Percentiles rank a stretch among this genome's conserved stretches.
Evolutionary conservation across 1,140 invertebrate genomes (phyloP).

Genomic region (Zaprionus capensis): DNA sequence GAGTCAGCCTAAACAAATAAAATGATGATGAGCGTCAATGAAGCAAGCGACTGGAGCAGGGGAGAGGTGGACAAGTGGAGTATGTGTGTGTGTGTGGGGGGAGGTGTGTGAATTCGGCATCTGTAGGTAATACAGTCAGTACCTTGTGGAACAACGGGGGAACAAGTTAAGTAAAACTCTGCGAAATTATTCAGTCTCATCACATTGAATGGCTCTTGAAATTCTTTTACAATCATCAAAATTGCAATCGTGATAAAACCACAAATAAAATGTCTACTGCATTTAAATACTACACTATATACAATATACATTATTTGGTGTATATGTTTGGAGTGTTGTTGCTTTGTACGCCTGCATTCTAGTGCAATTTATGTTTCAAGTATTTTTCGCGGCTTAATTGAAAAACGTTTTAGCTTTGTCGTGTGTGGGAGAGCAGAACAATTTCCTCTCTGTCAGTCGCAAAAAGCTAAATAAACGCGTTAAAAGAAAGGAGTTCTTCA

Average conservation of each 20-base stretch:
- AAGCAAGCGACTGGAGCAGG: conserved; percentile 66
- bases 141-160: too few relatives aligned
- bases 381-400: conserved; percentile 60
- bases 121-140: too few relatives aligned
- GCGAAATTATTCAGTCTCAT: background rate
- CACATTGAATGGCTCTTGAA: background rate
- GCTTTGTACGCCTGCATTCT: conserved; percentile 52
- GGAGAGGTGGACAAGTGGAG: background rate
- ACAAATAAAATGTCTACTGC: background rate
- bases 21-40: conserved; percentile 79
- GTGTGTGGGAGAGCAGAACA: too few relatives aligned
- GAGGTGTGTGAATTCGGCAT: conserved; percentile 5
- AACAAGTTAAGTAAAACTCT: background rate
- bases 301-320: background rate
- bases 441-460: conserved; percentile 6
- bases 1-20: conserved; percentile 73
- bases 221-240: background rate
- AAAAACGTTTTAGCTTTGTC: conserved; percentile 49
- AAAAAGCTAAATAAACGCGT: background rate
- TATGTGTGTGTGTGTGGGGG: background rate
- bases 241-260: conserved; percentile 1
- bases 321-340: background rate
- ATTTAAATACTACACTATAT: conserved; percentile 27
- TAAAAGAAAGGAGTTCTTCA: background rate
- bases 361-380: conserved; percentile 60